Evolutionary conservation across 2,113 vertebrate genomes (phyloP).

Genomic region (Elachura formosa): DNA sequence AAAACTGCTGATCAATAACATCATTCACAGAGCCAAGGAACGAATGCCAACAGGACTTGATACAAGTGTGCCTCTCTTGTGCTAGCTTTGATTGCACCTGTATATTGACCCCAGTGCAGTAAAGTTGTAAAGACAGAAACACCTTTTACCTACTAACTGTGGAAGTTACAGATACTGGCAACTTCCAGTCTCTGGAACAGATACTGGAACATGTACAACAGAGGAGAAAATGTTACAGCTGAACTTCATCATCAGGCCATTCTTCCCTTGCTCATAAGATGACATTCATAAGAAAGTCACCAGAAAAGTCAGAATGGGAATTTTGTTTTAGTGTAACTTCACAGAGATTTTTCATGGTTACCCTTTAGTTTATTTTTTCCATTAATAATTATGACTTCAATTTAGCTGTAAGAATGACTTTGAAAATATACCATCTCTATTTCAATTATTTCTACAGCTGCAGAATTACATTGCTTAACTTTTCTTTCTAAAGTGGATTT

Average conservation of each 20-base stretch:
- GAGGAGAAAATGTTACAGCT: not conserved
- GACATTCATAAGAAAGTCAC: not conserved
- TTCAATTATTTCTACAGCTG: constrained; percentile 56
- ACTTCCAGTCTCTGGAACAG: too few relatives aligned
- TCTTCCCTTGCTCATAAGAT: not conserved
- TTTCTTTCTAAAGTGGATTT: constrained; percentile 47
- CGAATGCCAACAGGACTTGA: not conserved
- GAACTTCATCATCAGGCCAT: not conserved
- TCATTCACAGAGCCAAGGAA: not conserved
- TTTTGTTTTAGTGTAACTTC: not conserved
- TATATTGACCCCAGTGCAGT: not conserved
- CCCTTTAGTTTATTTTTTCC: constrained; percentile 2
- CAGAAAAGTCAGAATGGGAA: not conserved
- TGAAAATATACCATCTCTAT: constrained; percentile 6
- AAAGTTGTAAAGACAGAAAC: not conserved
- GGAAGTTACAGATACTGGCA: not conserved
- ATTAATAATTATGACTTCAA: not conserved
- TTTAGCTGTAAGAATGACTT: not conserved
- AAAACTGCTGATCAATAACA: not conserved
- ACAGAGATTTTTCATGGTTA: not conserved
- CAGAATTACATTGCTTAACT: constrained; percentile 37
- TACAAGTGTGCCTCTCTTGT: not conserved
- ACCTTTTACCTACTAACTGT: not conserved
- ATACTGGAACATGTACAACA: too few relatives aligned
- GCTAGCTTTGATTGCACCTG: not conserved